These are phyloP conservation scores for Nomada fabriciana DNA, from an alignment of 2,888 invertebrate genomes.

Conservation along the genomic window DNA sequence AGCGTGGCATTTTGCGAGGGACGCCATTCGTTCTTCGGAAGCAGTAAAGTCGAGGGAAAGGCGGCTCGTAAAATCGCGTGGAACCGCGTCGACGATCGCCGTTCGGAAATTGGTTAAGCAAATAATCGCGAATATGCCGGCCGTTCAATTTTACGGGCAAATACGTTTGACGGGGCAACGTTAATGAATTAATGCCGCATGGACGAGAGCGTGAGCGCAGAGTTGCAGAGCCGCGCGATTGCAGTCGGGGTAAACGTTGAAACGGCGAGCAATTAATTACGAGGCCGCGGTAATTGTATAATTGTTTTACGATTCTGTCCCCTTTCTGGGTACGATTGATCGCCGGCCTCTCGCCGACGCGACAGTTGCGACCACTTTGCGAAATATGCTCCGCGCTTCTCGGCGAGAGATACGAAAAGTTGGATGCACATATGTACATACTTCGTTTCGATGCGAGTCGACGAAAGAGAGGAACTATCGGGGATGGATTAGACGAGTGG, in stretches of 20 bases:
- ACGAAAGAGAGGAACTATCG: too few species aligned
- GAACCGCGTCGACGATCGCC: constrained; percentile 37
- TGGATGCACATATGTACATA: too few species aligned
- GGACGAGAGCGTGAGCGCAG: constrained; percentile 46
- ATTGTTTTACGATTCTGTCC: constrained; percentile 80
- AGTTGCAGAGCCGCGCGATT: constrained; percentile 20
- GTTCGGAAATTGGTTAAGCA: constrained; percentile 78
- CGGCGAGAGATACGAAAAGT: too few species aligned
- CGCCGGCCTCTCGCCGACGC: background rate
- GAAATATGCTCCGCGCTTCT: too few species aligned
- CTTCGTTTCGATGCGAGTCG: too few species aligned
- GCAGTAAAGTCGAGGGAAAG: background rate
- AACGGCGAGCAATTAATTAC: constrained; percentile 80
- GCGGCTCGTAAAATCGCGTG: constrained; percentile 29
- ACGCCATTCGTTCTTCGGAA: background rate
- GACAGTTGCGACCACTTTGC: too few species aligned
- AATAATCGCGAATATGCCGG: constrained; percentile 75
- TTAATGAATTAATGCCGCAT: constrained; percentile 79
- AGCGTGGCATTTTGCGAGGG: background rate
- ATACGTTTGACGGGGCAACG: constrained; percentile 76
- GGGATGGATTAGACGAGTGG: too few species aligned
- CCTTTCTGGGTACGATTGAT: constrained; percentile 36
- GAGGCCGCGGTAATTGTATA: constrained; percentile 78
- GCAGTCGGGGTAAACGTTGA: constrained; percentile 74
- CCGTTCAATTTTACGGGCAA: constrained; percentile 79